phyloP scores from a whole-genome alignment of 2,113 vertebrate genomes.

The Hippopotamus amphibius region DNA sequence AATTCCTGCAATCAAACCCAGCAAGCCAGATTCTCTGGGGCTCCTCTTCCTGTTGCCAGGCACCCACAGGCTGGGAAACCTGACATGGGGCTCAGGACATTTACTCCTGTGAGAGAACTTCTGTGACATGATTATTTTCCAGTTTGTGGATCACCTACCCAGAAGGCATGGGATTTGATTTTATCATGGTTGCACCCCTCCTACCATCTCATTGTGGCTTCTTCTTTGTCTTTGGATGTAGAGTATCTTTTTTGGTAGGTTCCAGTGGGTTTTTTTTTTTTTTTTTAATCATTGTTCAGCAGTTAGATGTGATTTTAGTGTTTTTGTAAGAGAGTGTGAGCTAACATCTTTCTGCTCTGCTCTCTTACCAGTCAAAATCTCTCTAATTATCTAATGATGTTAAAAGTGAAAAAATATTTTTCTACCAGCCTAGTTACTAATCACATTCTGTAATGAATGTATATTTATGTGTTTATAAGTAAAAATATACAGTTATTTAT shows the following conservation, averaged over 20 bases:
- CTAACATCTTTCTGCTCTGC: background rate
- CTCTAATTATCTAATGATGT: background rate
- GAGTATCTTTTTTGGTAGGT: background rate
- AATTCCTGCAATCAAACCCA: background rate
- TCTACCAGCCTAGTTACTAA: background rate
- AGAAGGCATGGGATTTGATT: background rate
- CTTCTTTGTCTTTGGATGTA: background rate
- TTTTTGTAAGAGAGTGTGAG: background rate
- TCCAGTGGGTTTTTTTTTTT: fast-evolving
- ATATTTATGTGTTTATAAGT: background rate
- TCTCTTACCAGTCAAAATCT: background rate
- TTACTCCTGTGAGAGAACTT: background rate
- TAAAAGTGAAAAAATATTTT: background rate
- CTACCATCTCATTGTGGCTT: background rate
- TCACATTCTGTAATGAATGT: background rate
- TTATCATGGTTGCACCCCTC: background rate
- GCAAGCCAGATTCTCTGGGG: background rate
- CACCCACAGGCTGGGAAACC: background rate
- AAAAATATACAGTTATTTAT: background rate
- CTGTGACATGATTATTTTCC: background rate
- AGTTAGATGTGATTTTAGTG: background rate
- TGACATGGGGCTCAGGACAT: background rate
- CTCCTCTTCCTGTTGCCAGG: background rate
- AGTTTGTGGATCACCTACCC: background rate
- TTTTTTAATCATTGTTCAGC: fast-evolving